phyloP scores from a whole-genome alignment of 2,888 invertebrate genomes.

The Pterobdella sp. region DNA sequence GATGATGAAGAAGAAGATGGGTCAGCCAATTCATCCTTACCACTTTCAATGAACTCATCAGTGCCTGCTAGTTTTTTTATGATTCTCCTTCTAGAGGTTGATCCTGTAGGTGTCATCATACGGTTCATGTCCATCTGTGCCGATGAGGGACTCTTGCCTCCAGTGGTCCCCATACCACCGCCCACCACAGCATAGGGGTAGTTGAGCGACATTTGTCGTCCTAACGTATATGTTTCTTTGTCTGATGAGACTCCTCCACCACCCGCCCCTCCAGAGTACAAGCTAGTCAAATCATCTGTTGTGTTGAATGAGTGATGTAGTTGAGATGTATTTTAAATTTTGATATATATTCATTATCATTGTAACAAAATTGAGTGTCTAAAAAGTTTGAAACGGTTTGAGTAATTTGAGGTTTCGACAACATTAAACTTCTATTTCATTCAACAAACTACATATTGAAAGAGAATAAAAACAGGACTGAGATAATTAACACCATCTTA shows the following conservation, averaged over 20 bases:
- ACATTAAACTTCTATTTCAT: no score
- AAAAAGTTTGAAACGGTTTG: no score
- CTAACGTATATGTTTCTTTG: conserved; percentile 26
- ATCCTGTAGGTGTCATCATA: conserved; percentile 15
- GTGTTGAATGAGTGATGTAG: background rate
- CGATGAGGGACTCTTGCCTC: conserved; percentile 22
- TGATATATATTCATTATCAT: no score
- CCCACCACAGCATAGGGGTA: conserved; percentile 20
- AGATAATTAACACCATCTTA: no score
- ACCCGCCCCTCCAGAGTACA: conserved; percentile 22
- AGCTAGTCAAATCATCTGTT: conserved; percentile 24
- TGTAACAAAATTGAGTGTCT: no score
- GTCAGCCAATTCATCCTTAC: conserved; percentile 2
- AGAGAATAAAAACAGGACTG: no score
- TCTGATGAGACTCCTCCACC: conserved; percentile 26
- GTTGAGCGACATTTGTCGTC: conserved; percentile 26
- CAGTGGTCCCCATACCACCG: background rate
- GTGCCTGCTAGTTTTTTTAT: conserved; percentile 26
- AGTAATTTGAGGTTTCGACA: no score
- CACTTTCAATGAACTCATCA: background rate
- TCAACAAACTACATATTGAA: no score
- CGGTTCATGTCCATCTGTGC: conserved; percentile 23
- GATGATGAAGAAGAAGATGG: conserved; percentile 8
- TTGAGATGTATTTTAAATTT: no score
- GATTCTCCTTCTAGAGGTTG: conserved; percentile 20